Evolutionary conservation across 2,113 vertebrate species (phyloP), one percentile per base, ranked within the genome.

Genomic region (Percina caprodes): DNA sequence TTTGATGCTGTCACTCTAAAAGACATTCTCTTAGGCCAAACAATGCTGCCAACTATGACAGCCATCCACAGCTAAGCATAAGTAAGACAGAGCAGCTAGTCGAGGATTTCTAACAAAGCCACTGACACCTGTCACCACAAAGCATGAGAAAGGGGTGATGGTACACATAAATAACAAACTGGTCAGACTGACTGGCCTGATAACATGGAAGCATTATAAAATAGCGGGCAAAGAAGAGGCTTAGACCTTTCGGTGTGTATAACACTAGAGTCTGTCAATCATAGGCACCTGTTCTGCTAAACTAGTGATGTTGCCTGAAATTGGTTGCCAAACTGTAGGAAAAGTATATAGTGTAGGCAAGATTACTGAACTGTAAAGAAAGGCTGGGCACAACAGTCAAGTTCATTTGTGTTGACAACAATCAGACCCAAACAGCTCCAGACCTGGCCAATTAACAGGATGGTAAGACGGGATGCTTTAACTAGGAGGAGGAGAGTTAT

Each of bases 161-260:
- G 69, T 70, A 69, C 59, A 80, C 79, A 82, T 89, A 82, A 90
- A 92, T 83, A 90, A 89, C 77, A 86, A 86, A 87, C 77, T 68
- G 76, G 82, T 91, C 77, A 45, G 59, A 88, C 54, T 82, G 80
- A 89, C 81, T 85, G 52, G 62, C 65, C 79, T 82, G 85, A 88
- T 77, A 88, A 86, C 71, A 54, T n/a, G 54, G 77, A 68, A 74
- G 68, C 18, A 42, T 83, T 82, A 55, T 39, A 68, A 74, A 71
- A 81, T 68, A 61, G 48, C 78, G 76, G 54, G 33, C 69, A 80
- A 55, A 71, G 59, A 54, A 26, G 67, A 81, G 63, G 73, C 24
- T 68, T 7, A 16, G 68, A 63, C 42, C 59, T 80, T 49, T 79
- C 26, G 71, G 77, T 67, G 73, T 54, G 58, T 83, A 66, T 56